A percentile compares a stretch with the other conserved stretches of the same genome.
Evolutionary conservation across 2,113 vertebrate genomes (phyloP).

Genomic region (Meriones unguiculatus): DNA sequence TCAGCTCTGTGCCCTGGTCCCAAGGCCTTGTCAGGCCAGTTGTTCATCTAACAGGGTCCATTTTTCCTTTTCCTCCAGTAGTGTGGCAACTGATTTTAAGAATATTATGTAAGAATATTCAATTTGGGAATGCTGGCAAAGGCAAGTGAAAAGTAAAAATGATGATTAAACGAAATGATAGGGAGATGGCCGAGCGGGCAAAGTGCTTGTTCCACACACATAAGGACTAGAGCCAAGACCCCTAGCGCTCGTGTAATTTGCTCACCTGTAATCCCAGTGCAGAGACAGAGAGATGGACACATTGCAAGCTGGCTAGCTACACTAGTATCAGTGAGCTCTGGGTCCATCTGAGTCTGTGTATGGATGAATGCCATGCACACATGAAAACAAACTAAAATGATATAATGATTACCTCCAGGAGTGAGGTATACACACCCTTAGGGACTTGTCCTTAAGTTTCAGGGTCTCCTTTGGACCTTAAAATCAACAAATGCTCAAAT

Average conservation of each 20-base stretch:
- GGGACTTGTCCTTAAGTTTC: not conserved
- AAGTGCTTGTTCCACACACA: not conserved
- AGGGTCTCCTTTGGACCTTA: not conserved
- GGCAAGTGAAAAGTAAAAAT: not conserved
- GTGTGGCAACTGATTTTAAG: not conserved
- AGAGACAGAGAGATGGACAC: not conserved
- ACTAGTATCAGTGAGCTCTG: too few relatives aligned
- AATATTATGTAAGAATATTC: not conserved
- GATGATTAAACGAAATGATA: not conserved
- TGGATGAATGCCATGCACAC: not conserved
- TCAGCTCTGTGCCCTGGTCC: not conserved
- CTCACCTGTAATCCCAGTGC: not conserved
- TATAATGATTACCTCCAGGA: not conserved
- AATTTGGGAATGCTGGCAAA: not conserved
- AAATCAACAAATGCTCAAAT: not conserved
- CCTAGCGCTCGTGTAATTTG: too few relatives aligned
- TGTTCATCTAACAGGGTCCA: not conserved
- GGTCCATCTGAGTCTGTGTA: not conserved
- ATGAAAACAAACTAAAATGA: not conserved
- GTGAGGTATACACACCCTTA: not conserved
- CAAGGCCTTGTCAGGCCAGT: not conserved
- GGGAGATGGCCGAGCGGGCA: not conserved
- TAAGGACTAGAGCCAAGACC: not conserved
- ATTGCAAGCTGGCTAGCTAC: not conserved
- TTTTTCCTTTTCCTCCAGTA: not conserved